Conservation (phyloP, 2,888 invertebrate genomes). For the Aspidapion aeneum region DNA sequence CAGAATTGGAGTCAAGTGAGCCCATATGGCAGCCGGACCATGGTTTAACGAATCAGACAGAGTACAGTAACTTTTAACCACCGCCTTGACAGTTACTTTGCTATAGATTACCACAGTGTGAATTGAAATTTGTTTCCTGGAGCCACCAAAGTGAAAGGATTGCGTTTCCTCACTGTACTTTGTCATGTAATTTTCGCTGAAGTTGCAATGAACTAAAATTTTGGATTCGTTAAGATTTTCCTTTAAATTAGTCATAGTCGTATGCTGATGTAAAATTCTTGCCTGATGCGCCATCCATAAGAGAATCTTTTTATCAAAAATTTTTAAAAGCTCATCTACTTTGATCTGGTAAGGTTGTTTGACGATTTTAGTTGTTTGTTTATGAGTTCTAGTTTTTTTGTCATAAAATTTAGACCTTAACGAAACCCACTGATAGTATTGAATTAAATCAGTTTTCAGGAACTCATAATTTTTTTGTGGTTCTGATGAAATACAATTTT, state of each 20-base stretch:
- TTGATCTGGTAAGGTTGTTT: background rate
- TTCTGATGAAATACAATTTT: background rate
- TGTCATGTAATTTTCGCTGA: conserved; percentile 5
- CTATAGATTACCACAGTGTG: background rate
- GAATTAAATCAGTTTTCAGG: background rate
- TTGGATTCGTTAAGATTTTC: too few relatives aligned
- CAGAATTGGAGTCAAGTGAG: too few relatives aligned
- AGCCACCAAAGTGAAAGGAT: conserved; percentile 10
- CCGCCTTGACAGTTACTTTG: too few relatives aligned
- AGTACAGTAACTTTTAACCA: too few relatives aligned
- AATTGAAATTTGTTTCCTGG: conserved; percentile 6
- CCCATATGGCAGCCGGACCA: too few relatives aligned
- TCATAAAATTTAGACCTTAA: background rate
- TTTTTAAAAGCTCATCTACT: background rate
- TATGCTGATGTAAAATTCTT: too few relatives aligned
- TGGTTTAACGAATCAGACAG: too few relatives aligned
- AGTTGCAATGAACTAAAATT: conserved; percentile 6
- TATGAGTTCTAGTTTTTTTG: background rate
- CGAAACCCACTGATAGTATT: background rate
- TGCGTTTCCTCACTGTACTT: conserved; percentile 6
- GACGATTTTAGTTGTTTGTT: background rate
- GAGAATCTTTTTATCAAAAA: too few relatives aligned
- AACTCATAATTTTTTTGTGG: background rate
- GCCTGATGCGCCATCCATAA: too few relatives aligned
- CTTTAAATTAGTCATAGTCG: too few relatives aligned